Percentiles rank a stretch among this genome's conserved stretches.
Evolutionary conservation across 2,888 invertebrate species (phyloP).

Genomic region (Polymixis lichenea): DNA sequence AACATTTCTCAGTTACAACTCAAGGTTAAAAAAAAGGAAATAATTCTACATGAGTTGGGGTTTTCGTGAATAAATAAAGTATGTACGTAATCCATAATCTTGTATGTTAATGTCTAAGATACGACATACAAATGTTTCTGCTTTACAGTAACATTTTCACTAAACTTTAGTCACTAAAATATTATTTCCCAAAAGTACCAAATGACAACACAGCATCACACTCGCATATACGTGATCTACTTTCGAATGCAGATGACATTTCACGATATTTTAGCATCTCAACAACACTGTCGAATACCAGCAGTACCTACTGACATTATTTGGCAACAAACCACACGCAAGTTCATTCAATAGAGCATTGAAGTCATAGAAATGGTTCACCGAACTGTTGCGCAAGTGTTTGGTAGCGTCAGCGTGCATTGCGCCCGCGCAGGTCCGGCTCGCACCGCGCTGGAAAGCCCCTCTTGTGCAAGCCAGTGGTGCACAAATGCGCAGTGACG

Average conservation of each 20-base stretch:
- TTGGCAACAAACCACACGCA: constrained; percentile 59
- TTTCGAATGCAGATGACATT: constrained; percentile 53
- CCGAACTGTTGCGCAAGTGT: constrained; percentile 86
- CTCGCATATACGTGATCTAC: constrained; percentile 22
- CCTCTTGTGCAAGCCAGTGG: constrained; percentile 83
- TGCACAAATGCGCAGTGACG: constrained; percentile 52
- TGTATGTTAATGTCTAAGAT: too few relatives aligned
- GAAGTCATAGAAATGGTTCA: constrained; percentile 78
- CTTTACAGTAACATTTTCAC: background rate
- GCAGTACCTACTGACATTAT: constrained; percentile 43
- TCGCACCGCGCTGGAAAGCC: constrained; percentile 79
- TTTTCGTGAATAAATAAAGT: background rate
- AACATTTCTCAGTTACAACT: constrained; percentile 4
- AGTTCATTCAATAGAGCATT: constrained; percentile 64
- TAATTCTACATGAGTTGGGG: background rate
- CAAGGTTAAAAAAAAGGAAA: background rate
- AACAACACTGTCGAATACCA: constrained; percentile 5
- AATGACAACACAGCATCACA: background rate
- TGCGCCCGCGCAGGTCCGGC: constrained; percentile 79
- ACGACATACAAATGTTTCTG: too few relatives aligned
- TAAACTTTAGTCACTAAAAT: background rate
- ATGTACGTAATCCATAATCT: background rate
- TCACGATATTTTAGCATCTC: constrained; percentile 31
- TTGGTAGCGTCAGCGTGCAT: constrained; percentile 63
- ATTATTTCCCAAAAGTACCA: background rate